Conservation (phyloP, 2,113 vertebrate species). For the Nesoenas mayeri region DNA sequence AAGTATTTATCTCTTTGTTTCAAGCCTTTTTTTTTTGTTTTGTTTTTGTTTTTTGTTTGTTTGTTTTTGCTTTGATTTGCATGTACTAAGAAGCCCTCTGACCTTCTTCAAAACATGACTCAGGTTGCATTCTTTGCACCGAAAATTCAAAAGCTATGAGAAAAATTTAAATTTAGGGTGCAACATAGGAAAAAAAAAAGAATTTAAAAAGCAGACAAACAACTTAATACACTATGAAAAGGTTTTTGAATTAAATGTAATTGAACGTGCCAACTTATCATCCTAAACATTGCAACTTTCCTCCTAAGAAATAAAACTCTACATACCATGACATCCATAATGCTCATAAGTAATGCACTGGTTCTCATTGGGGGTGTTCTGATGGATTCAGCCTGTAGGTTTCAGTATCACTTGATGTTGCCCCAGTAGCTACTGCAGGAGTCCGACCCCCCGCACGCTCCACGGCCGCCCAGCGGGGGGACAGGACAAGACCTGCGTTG, state of each 20-base stretch:
- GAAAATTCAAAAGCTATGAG: background rate
- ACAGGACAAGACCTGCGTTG: background rate
- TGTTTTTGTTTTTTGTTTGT: too few species aligned
- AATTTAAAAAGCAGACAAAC: background rate
- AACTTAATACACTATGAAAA: background rate
- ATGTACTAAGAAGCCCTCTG: background rate
- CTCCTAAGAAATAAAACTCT: background rate
- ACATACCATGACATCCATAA: accelerated
- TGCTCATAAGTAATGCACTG: background rate
- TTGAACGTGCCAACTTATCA: background rate
- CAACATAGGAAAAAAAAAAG: background rate
- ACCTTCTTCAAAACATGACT: background rate
- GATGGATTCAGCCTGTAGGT: background rate
- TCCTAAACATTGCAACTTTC: background rate
- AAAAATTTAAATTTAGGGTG: background rate
- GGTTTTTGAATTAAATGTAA: background rate
- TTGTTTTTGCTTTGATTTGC: background rate
- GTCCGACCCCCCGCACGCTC: background rate
- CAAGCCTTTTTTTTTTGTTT: background rate
- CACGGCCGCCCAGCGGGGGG: background rate
- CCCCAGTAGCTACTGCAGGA: background rate
- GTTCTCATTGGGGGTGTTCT: background rate
- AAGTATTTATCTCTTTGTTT: background rate
- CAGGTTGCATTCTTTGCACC: background rate
- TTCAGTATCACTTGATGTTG: background rate